These are phyloP conservation scores for Parasteatoda lunata DNA, from an alignment of 2,888 invertebrate genomes.

Conservation along the genomic window DNA sequence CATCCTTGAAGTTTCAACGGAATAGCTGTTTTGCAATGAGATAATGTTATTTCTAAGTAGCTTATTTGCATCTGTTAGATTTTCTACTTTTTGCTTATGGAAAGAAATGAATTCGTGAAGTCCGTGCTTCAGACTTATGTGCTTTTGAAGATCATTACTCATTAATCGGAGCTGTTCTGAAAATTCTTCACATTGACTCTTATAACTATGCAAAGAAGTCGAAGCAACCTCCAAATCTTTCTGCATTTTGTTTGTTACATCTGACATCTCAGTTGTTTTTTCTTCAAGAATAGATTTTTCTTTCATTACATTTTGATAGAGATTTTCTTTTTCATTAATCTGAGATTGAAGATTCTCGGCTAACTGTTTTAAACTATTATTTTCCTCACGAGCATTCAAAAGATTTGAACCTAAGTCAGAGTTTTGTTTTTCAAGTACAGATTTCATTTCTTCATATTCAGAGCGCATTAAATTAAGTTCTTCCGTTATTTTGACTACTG, in stretches of 20 bases:
- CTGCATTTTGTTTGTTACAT: neutral
- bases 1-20: neutral
- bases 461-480: neutral
- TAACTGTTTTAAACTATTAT: slow-evolving; percentile 2
- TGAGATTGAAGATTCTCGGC: slow-evolving; percentile 3
- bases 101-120: slow-evolving; percentile 7
- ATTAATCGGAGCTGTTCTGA: neutral
- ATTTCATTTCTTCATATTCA: slow-evolving; percentile 12
- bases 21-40: slow-evolving; percentile 12
- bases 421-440: neutral
- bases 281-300: slow-evolving; percentile 13
- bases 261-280: slow-evolving; percentile 3
- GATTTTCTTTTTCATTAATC: neutral
- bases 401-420: slow-evolving; percentile 5
- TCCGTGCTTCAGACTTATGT: neutral
- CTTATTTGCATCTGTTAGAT: slow-evolving; percentile 14
- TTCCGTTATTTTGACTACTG: slow-evolving; percentile 5
- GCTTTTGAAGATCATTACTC: slow-evolving; percentile 3
- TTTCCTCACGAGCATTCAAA: neutral
- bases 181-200: slow-evolving; percentile 9
- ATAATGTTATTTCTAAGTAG: neutral
- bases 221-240: slow-evolving; percentile 6
- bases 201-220: slow-evolving; percentile 1
- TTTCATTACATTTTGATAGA: neutral
- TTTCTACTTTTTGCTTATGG: neutral